These are phyloP conservation scores for Bradypodion ventrale DNA, from an alignment of 2,797 vertebrate genomes.

Conservation along the genomic window DNA sequence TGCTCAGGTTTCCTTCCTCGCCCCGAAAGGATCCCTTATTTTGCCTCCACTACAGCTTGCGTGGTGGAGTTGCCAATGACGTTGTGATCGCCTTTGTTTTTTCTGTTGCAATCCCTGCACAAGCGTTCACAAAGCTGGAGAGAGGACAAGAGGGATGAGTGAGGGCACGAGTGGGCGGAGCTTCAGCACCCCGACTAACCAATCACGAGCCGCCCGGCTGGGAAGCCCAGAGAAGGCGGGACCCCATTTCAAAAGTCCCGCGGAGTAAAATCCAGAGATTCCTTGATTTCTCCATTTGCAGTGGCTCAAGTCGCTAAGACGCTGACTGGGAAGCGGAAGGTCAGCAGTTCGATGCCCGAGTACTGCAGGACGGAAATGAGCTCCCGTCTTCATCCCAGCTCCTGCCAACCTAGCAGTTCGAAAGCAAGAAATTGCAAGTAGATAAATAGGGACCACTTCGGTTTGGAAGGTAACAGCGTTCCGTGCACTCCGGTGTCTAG, in stretches of 20 bases:
- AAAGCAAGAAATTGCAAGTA: too few relatives aligned
- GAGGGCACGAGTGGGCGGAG: slow-evolving; percentile 64
- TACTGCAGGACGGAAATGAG: too few relatives aligned
- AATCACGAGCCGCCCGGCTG: slow-evolving; percentile 24
- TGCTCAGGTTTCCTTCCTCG: background rate
- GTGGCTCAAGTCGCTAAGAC: too few relatives aligned
- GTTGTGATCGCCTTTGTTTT: slow-evolving; percentile 1
- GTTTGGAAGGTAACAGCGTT: too few relatives aligned
- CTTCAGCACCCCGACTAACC: slow-evolving; percentile 26
- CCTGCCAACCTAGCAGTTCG: too few relatives aligned
- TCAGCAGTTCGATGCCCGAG: too few relatives aligned
- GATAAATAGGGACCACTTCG: too few relatives aligned
- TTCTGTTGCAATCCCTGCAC: slow-evolving; percentile 32
- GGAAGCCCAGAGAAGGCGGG: slow-evolving; percentile 61
- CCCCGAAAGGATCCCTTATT: slow-evolving; percentile 3
- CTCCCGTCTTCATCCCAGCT: too few relatives aligned
- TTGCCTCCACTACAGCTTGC: slow-evolving; percentile 36
- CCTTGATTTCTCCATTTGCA: background rate
- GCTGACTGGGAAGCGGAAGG: too few relatives aligned
- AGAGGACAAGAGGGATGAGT: slow-evolving; percentile 63
- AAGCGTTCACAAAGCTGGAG: slow-evolving; percentile 29
- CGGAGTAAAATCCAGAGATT: slow-evolving; percentile 68
- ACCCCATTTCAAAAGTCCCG: slow-evolving; percentile 70
- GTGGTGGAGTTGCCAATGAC: background rate
- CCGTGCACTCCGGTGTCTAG: too few relatives aligned